Evolutionary conservation across 2,888 invertebrate species (phyloP), one percentile per base, ranked within the genome.

Genomic region (Steinernema carpocapsae): DNA sequence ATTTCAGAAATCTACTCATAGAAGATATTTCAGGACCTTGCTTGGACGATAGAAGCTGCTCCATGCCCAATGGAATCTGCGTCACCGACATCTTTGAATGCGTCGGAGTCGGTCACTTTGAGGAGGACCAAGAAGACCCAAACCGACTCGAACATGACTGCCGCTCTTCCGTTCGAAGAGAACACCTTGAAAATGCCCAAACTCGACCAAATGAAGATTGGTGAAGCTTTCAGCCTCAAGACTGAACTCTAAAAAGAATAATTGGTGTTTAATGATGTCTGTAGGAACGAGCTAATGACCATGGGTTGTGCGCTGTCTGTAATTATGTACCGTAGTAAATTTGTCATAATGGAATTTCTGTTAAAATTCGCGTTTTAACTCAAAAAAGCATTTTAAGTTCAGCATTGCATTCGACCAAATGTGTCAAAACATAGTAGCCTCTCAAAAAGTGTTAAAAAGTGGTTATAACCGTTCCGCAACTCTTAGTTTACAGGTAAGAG

Each of bases 61-160:
- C 64, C 12, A 64, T 64, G 64, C 2, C 2, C 32, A 64, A 64
- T 32, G 64, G 64, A 10, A n/a, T 64, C 64, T 64, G 64, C 64
- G 3, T 64, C 32, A 32, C 64, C 17, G 32, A 64, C 29, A 19
- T 26, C 29, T n/a, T 32, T 3, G 64, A 64, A 17, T 64, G 64
- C 64, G 64, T 64, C 32, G 64, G 64, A 29, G 37, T 37, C 10
- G 37, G 37, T 10, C 3, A 37, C 10, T 10, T 37, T 37, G 37
- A 6, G 37, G 37, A 37, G 4, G 37, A 6, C 37, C 56, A 29
- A 29, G 12, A 32, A 64, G 64, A 26, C 32, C 12, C 26, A 29
- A 22, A n/a, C n/a, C n/a, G 64, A 64, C 29, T 10, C n/a, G n/a
- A 64, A 64, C 32, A 29, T 29, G 26, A 64, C 64, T n/a, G 2